These are phyloP conservation scores for Axinella damicornis DNA, from an alignment of 37 sponge, comb jelly and placozoan genomes.

Conservation along the genomic window DNA sequence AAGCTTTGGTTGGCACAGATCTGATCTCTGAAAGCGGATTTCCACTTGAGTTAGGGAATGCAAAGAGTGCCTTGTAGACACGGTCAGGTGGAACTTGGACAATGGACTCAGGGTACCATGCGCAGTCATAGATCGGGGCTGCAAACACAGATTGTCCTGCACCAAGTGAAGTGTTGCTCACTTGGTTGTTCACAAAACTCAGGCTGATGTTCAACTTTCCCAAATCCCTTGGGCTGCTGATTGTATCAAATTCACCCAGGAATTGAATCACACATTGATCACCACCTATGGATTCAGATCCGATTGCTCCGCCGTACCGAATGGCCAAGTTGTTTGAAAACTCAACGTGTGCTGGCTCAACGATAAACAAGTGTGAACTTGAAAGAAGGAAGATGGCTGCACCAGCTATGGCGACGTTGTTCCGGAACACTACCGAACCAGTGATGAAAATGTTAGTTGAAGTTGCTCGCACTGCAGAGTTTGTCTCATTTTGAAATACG, in stretches of 20 bases:
- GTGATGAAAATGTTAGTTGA: background rate
- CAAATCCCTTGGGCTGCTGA: background rate
- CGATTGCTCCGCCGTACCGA: background rate
- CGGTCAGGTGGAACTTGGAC: no score
- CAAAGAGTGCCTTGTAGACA: no score
- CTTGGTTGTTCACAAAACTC: background rate
- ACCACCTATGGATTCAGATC: background rate
- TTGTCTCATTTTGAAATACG: background rate
- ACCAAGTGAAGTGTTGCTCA: no score
- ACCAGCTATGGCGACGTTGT: background rate
- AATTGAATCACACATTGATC: background rate
- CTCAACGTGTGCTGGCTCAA: background rate
- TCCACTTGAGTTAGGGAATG: no score
- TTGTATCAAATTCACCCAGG: background rate
- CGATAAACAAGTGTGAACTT: background rate
- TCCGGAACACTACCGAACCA: background rate
- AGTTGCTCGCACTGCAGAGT: background rate
- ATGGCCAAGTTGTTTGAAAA: conserved; percentile 1
- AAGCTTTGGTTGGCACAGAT: no score
- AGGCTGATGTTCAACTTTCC: background rate
- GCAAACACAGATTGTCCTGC: background rate
- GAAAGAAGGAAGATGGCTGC: background rate
- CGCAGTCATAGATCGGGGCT: background rate
- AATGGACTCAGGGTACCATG: conserved; percentile 2
- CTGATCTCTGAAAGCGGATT: no score